Evolutionary conservation across 1,140 invertebrate species (phyloP).

Genomic region (Drosophila kikkawai): DNA sequence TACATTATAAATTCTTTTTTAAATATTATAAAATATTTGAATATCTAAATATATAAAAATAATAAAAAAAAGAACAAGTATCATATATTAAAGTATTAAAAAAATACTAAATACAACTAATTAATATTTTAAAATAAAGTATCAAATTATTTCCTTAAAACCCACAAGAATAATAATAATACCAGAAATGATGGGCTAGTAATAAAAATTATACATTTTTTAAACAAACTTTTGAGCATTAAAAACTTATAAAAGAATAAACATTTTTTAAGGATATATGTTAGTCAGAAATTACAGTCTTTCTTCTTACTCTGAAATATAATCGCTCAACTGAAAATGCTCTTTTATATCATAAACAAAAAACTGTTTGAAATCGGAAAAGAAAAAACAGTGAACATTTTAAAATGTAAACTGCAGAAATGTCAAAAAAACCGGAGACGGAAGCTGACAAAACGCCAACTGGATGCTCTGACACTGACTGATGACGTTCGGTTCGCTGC

Average conservation of each 20-base stretch:
- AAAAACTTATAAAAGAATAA: background rate
- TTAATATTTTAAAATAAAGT: too few species aligned
- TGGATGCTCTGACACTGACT: slow-evolving; percentile 71
- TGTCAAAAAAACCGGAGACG: slow-evolving; percentile 36
- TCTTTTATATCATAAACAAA: background rate
- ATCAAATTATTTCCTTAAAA: too few species aligned
- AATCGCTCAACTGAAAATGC: slow-evolving; percentile 17
- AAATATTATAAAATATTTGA: slow-evolving; percentile 42
- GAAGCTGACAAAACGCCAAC: slow-evolving; percentile 80
- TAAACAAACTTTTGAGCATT: too few species aligned
- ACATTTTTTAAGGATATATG: background rate
- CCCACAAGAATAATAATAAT: too few species aligned
- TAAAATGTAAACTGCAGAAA: slow-evolving; percentile 49
- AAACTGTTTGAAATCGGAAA: slow-evolving; percentile 52
- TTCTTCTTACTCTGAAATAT: slow-evolving; percentile 16
- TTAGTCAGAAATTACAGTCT: too few species aligned
- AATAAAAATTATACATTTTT: too few species aligned
- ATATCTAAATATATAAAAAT: slow-evolving; percentile 5
- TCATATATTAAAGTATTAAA: too few species aligned
- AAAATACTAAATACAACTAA: too few species aligned
- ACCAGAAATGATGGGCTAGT: too few species aligned
- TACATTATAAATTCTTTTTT: slow-evolving; percentile 50
- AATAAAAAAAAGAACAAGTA: too few species aligned
- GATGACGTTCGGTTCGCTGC: slow-evolving; percentile 58
- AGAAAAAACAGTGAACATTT: slow-evolving; percentile 18